Evolutionary conservation across 2,888 invertebrate genomes (phyloP).

Genomic region (Hypolimnas misippus): DNA sequence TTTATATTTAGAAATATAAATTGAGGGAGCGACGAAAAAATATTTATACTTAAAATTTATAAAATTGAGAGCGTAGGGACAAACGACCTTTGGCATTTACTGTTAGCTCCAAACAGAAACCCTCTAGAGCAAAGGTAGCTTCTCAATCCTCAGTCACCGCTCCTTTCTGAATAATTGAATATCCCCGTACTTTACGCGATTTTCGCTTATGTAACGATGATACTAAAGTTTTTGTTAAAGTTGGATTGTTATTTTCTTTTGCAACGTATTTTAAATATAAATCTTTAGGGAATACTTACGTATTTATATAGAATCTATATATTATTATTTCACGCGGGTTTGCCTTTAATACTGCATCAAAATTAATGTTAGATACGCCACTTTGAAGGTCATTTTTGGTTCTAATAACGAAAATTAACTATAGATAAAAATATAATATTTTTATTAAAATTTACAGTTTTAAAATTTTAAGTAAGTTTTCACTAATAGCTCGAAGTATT

Average conservation of each 20-base stretch:
- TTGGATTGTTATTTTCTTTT: background rate
- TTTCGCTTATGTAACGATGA: conserved; percentile 23
- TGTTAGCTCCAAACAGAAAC: conserved; percentile 49
- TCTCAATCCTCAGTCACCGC: conserved; percentile 41
- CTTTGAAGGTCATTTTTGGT: no score
- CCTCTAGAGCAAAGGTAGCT: conserved; percentile 41
- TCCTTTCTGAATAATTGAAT: conserved; percentile 56
- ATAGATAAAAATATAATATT: no score
- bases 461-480: no score
- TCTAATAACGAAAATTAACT: no score
- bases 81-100: conserved; percentile 61
- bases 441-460: no score
- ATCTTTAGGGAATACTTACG: background rate
- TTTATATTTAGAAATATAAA: background rate
- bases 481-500: no score
- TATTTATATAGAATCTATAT: no score
- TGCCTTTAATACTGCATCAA: background rate
- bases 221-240: conserved; percentile 14
- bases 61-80: conserved; percentile 18
- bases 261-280: background rate
- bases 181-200: conserved; percentile 27
- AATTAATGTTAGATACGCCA: no score
- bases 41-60: conserved; percentile 26
- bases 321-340: no score
- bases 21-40: conserved; percentile 23